Evolutionary conservation across 2,888 invertebrate species (phyloP).

Genomic region (Chirona hameri): DNA sequence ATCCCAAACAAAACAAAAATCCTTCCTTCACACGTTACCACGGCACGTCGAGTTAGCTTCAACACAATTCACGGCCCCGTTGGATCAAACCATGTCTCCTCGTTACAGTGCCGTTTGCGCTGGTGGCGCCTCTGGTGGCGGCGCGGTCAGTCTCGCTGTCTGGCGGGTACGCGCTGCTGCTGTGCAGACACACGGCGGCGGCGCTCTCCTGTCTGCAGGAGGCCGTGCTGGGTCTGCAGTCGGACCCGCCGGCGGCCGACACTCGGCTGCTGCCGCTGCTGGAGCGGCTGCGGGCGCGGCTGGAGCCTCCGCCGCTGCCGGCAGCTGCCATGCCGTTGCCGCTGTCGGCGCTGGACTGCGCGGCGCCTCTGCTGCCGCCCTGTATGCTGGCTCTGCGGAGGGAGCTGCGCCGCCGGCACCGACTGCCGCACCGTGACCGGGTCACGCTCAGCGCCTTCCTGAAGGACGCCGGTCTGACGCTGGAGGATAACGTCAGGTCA

Average conservation of each 20-base stretch:
- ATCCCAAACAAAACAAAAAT: not conserved
- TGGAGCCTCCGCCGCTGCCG: conserved; percentile 55
- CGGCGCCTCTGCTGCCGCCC: conserved; percentile 56
- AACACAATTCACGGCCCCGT: too few species aligned
- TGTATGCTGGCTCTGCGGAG: conserved; percentile 63
- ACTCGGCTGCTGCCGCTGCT: conserved; percentile 2
- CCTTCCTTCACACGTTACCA: too few species aligned
- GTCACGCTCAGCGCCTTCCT: conserved; percentile 66
- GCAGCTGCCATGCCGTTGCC: conserved; percentile 55
- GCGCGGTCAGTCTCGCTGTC: conserved; percentile 54
- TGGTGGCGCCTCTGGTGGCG: conserved; percentile 55
- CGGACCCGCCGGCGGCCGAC: conserved; percentile 54
- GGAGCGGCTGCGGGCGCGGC: conserved; percentile 28
- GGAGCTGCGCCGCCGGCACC: conserved; percentile 55
- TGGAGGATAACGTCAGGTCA: conserved; percentile 51
- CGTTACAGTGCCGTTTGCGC: conserved; percentile 54
- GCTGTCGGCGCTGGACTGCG: conserved; percentile 53
- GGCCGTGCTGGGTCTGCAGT: conserved; percentile 54
- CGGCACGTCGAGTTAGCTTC: too few species aligned
- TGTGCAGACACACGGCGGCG: conserved; percentile 26
- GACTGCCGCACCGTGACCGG: conserved; percentile 61
- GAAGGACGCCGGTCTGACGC: conserved; percentile 65
- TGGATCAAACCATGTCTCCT: not conserved
- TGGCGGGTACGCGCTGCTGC: conserved; percentile 47
- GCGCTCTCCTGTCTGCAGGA: conserved; percentile 50